phyloP scores from a whole-genome alignment of 2,113 vertebrate species.

The Lophochroa leadbeateri region DNA sequence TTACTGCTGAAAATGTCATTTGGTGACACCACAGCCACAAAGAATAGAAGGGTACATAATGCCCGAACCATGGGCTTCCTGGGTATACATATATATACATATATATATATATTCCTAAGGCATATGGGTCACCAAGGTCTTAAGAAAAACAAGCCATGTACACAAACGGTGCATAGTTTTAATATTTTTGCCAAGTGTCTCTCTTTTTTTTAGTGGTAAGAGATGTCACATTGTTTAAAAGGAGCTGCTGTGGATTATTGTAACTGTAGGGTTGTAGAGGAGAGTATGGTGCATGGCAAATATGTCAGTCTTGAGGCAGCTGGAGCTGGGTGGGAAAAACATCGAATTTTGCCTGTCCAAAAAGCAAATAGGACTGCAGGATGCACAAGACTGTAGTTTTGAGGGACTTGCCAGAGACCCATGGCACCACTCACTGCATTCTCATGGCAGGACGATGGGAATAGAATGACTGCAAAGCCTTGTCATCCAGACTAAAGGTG shows the following conservation, averaged over 20 bases:
- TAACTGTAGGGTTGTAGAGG: not conserved
- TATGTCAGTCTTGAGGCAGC: rapidly evolving
- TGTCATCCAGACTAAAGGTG: not conserved
- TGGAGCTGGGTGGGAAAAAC: not conserved
- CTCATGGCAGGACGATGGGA: not conserved
- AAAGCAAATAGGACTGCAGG: not conserved
- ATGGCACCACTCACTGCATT: not conserved
- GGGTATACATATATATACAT: not conserved
- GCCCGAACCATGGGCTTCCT: not conserved
- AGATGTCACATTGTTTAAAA: not conserved
- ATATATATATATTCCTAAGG: not conserved
- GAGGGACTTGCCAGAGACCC: not conserved
- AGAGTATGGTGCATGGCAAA: not conserved
- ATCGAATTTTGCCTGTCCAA: not conserved
- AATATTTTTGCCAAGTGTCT: not conserved
- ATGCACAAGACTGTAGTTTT: rapidly evolving
- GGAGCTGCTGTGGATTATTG: not conserved
- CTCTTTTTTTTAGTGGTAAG: not conserved
- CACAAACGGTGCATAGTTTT: not conserved
- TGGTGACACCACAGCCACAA: not conserved
- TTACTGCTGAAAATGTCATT: not conserved
- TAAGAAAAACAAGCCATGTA: not conserved
- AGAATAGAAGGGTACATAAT: not conserved
- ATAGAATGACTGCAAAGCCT: not conserved
- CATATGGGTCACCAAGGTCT: not conserved